Conservation (phyloP, 2,888 invertebrate species). For the Sthenelais limicola region DNA sequence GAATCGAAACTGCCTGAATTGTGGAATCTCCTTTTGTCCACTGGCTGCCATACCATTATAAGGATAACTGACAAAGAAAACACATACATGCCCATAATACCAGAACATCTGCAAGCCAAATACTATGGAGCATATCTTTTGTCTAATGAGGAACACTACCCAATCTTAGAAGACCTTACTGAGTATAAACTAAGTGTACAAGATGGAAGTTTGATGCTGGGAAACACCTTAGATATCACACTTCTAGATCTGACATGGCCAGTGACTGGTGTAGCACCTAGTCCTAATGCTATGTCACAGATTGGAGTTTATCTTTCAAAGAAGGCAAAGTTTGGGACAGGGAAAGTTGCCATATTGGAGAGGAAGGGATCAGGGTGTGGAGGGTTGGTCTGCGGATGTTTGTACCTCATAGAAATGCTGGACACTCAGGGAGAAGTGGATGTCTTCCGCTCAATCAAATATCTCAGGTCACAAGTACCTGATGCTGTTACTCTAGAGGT, state of each 20-base stretch:
- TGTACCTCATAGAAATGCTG: constrained; percentile 98
- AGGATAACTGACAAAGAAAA: constrained; percentile 1
- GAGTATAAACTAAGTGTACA: too few relatives aligned
- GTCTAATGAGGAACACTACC: too few relatives aligned
- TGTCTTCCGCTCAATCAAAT: constrained; percentile 3
- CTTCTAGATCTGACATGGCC: too few relatives aligned
- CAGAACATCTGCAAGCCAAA: too few relatives aligned
- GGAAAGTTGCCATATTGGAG: not conserved
- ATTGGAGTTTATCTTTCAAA: not conserved
- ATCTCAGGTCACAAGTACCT: not conserved
- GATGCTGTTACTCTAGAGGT: constrained; percentile 10
- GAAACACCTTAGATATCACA: too few relatives aligned
- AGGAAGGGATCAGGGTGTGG: constrained; percentile 93
- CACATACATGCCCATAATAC: constrained; percentile 1
- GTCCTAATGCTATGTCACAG: not conserved
- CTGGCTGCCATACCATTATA: constrained; percentile 14
- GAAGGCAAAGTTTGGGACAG: too few relatives aligned
- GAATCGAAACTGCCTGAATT: not conserved
- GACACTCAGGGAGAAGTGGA: constrained; percentile 77
- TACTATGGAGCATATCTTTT: too few relatives aligned
- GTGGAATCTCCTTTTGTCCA: not conserved
- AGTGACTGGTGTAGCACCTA: too few relatives aligned
- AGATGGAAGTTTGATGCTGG: too few relatives aligned
- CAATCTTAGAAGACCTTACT: too few relatives aligned
- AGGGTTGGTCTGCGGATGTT: constrained; percentile 97